Base-by-base conservation (phyloP, 1,140 invertebrate genomes). In the Drosophila kurseongensis region DNA sequence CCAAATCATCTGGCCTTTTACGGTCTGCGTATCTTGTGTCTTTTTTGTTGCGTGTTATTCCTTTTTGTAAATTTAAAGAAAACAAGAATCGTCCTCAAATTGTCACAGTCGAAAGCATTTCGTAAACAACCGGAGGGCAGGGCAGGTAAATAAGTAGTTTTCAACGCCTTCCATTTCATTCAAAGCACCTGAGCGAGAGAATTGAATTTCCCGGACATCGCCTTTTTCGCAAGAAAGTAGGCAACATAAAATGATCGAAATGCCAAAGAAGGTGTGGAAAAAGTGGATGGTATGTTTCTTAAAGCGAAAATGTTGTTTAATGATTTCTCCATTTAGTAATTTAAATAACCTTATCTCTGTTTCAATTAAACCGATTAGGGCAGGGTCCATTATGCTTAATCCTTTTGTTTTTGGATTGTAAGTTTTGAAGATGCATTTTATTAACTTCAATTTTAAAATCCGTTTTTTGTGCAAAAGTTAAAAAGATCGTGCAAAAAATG, bases 1-100 rank as follows among this genome's bases (percentile, higher is more conserved):
- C 55, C 59, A 57, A 60, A 59, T 55, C 69, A 74, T 61, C 54
- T 42, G 40, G 35, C 51, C 38, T 23, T 32, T 68, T 67, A 41
- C 38, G 9, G 48, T 9, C 36, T 40, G 23, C n/a, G 8, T 40
- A 4, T 50, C 27, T 47, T 16, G 18, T 41, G 50, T 58, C 74
- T 38, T 62, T 48, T 32, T 42, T 56, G 12, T 52, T 9, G 68
- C 14, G 61, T 50, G 51, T n/a, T 79, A 48, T 78, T 88, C 63
- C 44, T 45, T 71, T 27, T 44, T 58, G 77, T 61, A 88, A 90
- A 88, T 84, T 89, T 78, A 84, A 88, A 84, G 85, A 77, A 80
- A 88, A 88, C 74, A 88, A 74, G 51, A 40, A 57, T 41, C 10
- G 42, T 16, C 38, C 54, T 55, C 50, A 60, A 52, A 58, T 66